Percentiles rank a stretch among this genome's conserved stretches.
phyloP scores from a whole-genome alignment of 2,113 vertebrate genomes.

The Xyliphius kryptos region DNA sequence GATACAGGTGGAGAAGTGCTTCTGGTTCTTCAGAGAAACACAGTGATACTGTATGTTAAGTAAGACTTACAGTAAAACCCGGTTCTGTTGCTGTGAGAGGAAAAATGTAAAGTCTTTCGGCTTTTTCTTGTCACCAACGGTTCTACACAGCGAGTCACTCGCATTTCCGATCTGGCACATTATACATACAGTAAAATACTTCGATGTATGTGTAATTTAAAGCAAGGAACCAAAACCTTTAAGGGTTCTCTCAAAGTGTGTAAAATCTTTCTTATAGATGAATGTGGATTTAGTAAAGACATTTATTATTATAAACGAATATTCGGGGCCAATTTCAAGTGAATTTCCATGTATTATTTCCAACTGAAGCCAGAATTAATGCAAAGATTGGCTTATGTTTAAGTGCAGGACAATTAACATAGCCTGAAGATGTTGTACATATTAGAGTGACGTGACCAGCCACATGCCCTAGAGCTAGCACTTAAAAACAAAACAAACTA shows the following conservation, averaged over 20 bases:
- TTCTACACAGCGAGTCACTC: no score
- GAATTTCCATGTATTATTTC: not conserved
- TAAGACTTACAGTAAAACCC: not conserved
- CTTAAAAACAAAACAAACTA: not conserved
- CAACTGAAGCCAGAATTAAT: not conserved
- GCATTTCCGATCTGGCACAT: no score
- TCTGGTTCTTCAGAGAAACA: slow-evolving; percentile 8
- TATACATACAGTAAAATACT: no score
- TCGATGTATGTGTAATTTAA: no score
- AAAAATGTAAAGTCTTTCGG: no score
- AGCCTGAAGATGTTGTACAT: not conserved
- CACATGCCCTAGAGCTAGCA: not conserved
- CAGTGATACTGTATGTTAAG: not conserved
- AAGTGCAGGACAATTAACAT: not conserved
- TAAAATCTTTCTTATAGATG: no score
- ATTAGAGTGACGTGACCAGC: not conserved
- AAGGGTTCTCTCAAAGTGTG: no score
- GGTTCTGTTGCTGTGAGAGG: not conserved
- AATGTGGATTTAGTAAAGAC: no score
- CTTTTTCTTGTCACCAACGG: no score
- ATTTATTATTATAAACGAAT: no score
- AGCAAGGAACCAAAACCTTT: no score
- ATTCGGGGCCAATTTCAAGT: no score
- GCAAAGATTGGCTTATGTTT: not conserved
- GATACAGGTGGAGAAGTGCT: slow-evolving; percentile 4